Evolutionary conservation across 2,888 invertebrate species (phyloP), one percentile per base, ranked within the genome.

Genomic region (Tiphia femorata): DNA sequence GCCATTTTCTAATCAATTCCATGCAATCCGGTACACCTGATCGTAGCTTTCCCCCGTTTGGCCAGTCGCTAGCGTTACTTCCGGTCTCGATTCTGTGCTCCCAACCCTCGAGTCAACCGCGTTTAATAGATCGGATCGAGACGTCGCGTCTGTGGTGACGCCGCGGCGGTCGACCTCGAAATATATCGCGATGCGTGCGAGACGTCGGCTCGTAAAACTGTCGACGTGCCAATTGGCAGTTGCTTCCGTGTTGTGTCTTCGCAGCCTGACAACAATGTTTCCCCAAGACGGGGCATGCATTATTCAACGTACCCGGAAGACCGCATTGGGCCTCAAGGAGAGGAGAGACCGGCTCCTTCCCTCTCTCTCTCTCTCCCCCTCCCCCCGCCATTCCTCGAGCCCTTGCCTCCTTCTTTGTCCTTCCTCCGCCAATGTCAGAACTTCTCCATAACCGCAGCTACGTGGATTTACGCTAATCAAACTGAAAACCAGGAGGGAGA

Each of bases 271-370:
- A 64, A 67, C 60, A 62, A 65, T 62, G 58, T 62, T 68, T 49
- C 55, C 54, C 53, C 49, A 46, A 38, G 46, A 44, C 58, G 63
- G 21, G 62, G 49, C 40, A 70, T 70, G 67, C 62, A 66, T 71
- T 62, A 71, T 66, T 71, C 70, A 70, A 61, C 58, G 42, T 58
- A 61, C 61, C 56, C 64, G 67, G 67, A 67, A 67, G 67, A 51
- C 56, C 29, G 50, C 47, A 49, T 51, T 54, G 40, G 27, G 46
- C 37, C 46, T 49, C 25, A 33, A 33, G 33, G 14, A 33, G 33
- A 58, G 44, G 41, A 48, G n/a, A 17, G 19, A 19, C 20, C 47
- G 33, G 40, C 62, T 54, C 50, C 41, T 55, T 40, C 17, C 37
- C 12, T 21, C 20, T 47, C 35, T 25, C 46, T 20, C 25, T 49